phyloP scores from a whole-genome alignment of 2,797 vertebrate species.

The Dendrocincla tyrannina region DNA sequence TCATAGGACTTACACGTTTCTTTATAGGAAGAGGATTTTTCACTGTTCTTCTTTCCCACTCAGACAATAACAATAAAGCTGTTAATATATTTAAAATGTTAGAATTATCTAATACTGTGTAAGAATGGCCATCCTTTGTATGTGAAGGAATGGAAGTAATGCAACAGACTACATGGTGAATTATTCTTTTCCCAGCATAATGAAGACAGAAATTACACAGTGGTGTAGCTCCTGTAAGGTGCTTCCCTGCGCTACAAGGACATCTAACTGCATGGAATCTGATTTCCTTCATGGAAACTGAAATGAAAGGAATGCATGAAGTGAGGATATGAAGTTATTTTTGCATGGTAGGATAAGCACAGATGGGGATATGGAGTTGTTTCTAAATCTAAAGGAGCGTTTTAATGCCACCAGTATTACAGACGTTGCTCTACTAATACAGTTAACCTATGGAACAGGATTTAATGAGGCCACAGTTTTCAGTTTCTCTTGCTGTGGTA shows the following conservation, averaged over 20 bases:
- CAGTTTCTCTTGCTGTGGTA: background rate
- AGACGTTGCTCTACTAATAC: background rate
- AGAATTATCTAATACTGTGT: background rate
- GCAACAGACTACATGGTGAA: background rate
- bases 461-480: conserved; percentile 33
- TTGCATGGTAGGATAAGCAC: background rate
- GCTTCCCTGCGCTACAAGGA: background rate
- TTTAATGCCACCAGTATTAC: conserved; percentile 41
- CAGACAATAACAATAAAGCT: background rate
- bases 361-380: background rate
- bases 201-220: background rate
- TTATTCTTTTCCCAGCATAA: background rate
- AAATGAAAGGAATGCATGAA: background rate
- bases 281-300: background rate
- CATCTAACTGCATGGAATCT: background rate
- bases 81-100: background rate
- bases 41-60: background rate
- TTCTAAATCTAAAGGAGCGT: conserved; percentile 39
- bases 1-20: background rate
- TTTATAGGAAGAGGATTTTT: background rate
- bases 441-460: conserved; percentile 15
- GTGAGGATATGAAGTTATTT: background rate
- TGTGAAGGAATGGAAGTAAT: background rate
- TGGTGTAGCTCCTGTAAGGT: background rate
- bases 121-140: background rate